These are phyloP conservation scores for Galago senegalensis DNA, from an alignment of 2,797 vertebrate genomes.

Conservation along the genomic window DNA sequence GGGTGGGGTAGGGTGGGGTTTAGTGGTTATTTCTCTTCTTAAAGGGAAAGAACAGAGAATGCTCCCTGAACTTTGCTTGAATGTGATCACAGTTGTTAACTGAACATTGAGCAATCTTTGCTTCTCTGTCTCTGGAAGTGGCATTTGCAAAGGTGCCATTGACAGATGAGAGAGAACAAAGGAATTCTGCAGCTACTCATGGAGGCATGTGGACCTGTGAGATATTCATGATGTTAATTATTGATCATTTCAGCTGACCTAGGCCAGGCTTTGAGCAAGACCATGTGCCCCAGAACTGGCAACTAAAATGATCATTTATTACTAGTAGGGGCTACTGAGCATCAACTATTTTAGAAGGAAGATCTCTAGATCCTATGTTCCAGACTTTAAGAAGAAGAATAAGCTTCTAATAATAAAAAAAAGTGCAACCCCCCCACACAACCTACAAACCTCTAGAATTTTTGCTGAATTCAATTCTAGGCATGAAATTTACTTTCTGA, in stretches of 20 bases:
- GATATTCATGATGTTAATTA: slow-evolving; percentile 80
- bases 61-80: slow-evolving; percentile 59
- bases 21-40: slow-evolving; percentile 69
- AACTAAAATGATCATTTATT: not conserved
- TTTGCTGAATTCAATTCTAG: slow-evolving; percentile 47
- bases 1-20: slow-evolving; percentile 74
- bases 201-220: slow-evolving; percentile 75
- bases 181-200: not conserved
- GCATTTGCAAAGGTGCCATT: slow-evolving; percentile 56
- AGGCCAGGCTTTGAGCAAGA: slow-evolving; percentile 64
- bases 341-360: not conserved
- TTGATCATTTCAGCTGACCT: slow-evolving; percentile 71
- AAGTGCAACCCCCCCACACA: not conserved
- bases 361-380: not conserved
- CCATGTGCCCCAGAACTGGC: not conserved
- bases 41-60: slow-evolving; percentile 71
- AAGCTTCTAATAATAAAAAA: not conserved
- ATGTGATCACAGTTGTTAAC: slow-evolving; percentile 28
- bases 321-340: not conserved
- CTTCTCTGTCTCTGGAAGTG: slow-evolving; percentile 33
- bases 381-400: not conserved
- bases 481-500: slow-evolving; percentile 37
- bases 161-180: not conserved
- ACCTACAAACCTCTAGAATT: not conserved
- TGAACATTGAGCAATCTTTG: slow-evolving; percentile 19